Percentiles rank a stretch among this genome's conserved stretches.
These are phyloP conservation scores for Pseudorasbora parva DNA, from an alignment of 2,113 vertebrate genomes.

Conservation along the genomic window DNA sequence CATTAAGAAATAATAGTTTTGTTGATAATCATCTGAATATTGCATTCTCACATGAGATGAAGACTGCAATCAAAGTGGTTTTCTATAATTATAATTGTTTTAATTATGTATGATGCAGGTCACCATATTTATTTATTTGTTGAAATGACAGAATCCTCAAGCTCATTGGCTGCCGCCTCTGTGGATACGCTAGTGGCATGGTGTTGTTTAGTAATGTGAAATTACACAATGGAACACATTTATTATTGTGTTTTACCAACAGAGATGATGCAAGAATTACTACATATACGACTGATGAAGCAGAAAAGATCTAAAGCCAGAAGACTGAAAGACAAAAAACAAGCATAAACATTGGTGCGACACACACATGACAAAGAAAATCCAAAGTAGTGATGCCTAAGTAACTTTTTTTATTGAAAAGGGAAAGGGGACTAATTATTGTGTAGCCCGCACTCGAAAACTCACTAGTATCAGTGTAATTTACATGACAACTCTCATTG, in stretches of 20 bases:
- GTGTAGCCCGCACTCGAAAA: no score
- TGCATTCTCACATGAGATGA: neutral
- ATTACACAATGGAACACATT: neutral
- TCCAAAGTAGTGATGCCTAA: no score
- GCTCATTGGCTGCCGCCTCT: neutral
- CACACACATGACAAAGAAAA: no score
- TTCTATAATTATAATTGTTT: neutral
- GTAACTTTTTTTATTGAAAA: no score
- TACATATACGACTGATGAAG: neutral
- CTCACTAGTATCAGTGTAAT: no score
- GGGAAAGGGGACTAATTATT: no score
- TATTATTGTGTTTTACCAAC: neutral
- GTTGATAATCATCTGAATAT: no score
- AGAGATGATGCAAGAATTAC: neutral
- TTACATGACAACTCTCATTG: no score
- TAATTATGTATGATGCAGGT: neutral
- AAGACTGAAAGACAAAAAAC: neutral
- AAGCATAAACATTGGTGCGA: no score
- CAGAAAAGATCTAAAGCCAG: neutral
- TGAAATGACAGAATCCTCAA: neutral
- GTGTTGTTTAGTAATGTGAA: neutral
- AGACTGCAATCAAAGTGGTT: no score
- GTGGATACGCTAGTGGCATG: neutral
- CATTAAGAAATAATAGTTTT: no score
- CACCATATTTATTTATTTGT: neutral